Evolutionary conservation across 1,140 invertebrate genomes (phyloP).

Genomic region (Microvelia longipes): DNA sequence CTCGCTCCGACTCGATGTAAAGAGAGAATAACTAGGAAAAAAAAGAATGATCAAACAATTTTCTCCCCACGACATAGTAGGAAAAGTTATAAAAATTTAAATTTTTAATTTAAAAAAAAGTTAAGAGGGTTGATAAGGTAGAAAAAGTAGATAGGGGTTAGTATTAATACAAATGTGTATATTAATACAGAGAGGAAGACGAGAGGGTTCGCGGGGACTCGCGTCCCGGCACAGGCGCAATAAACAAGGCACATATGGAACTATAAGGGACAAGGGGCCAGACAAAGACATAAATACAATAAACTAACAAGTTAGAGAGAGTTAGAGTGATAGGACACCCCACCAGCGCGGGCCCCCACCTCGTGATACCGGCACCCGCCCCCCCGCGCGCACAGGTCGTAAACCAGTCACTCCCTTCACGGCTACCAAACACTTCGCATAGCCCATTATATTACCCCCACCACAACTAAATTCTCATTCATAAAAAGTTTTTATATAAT

Average conservation of each 20-base stretch:
- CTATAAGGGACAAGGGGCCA: neutral
- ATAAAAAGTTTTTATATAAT: neutral
- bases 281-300: neutral
- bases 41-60: too few relatives aligned
- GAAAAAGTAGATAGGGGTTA: neutral
- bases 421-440: neutral
- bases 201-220: neutral
- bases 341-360: neutral
- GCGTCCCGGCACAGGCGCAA: neutral
- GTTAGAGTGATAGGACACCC: neutral
- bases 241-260: slow-evolving; percentile 3
- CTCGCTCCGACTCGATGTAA: too few relatives aligned
- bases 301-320: neutral
- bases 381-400: neutral
- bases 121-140: neutral
- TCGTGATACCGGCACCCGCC: neutral
- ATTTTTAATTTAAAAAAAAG: neutral
- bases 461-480: neutral
- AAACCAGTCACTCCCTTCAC: neutral
- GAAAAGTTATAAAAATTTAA: neutral
- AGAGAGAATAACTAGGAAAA: too few relatives aligned
- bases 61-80: neutral
- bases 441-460: neutral
- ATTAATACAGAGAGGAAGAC: slow-evolving; percentile 1
- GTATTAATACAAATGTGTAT: slow-evolving; percentile 5